Percentiles rank a stretch among this genome's conserved stretches.
phyloP scores from a whole-genome alignment of 1,140 invertebrate genomes.

The Hetaerina americana region DNA sequence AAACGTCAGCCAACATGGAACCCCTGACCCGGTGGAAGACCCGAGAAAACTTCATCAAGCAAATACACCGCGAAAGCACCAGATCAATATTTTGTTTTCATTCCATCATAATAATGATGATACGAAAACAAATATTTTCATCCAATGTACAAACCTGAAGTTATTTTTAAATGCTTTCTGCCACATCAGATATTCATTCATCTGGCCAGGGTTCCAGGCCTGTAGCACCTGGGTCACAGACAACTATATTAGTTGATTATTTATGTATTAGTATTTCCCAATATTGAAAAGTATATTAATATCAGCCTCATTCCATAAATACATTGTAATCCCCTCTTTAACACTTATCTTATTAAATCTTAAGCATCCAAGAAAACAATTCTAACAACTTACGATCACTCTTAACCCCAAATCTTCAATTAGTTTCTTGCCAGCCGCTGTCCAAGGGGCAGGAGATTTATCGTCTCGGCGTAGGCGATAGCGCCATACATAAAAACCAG shows the following conservation, averaged over 20 bases:
- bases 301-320: not conserved
- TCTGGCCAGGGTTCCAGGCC: too few species aligned
- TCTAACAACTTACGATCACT: constrained; percentile 31
- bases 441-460: constrained; percentile 68
- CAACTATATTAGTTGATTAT: not conserved
- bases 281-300: not conserved
- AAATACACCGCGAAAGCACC: not conserved
- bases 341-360: not conserved
- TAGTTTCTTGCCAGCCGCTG: constrained; percentile 46
- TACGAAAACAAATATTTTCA: not conserved
- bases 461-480: constrained; percentile 70
- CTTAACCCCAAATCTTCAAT: constrained; percentile 28
- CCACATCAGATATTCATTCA: not conserved
- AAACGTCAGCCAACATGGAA: too few species aligned
- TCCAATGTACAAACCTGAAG: not conserved
- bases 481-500: constrained; percentile 70
- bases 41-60: not conserved
- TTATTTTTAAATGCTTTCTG: not conserved
- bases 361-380: not conserved
- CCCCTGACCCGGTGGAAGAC: not conserved
- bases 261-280: not conserved
- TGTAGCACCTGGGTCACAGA: not conserved
- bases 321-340: not conserved
- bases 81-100: not conserved
- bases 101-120: not conserved